Base-by-base conservation (phyloP, 2,888 invertebrate species). In the Hedya salicella region DNA sequence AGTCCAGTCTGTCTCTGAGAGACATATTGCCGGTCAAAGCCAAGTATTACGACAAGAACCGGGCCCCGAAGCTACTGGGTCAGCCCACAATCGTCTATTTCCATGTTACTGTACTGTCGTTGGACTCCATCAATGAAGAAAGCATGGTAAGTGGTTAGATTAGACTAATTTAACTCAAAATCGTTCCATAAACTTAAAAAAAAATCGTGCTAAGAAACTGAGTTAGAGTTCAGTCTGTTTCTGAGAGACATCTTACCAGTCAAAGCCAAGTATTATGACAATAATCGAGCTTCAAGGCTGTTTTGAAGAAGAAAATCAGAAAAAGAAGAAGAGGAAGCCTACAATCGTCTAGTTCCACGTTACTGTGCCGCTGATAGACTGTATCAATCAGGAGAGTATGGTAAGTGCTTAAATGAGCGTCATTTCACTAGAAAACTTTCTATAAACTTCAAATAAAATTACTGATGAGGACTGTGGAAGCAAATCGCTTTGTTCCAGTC, bases 321-420 rank as follows among this genome's bases (percentile, higher is more conserved):
- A n/a, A n/a, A n/a, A n/a, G n/a, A n/a, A n/a, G n/a, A n/a, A n/a
- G 76, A 97, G 97, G 0, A 96, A 97, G 82, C 96, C 97, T 2
- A 98, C 97, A 0, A 94, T 97, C 50, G 97, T 97, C 42, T 97
- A 97, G 84, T 98, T 97, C 80, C 97, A 97, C 81, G 97, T 97
- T 56, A 97, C 97, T 8, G 97, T 97, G 1, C 91, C 97, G 68
- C 97, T 97, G 53, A 89, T 98, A 73, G 98, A 98, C 90, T 98
- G 98, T 14, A 98, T 98, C 72, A 97, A 98, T 81, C 98, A 98
- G 85, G 97, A 98, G 86, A 97, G 97, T 49, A 98, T 98, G 98
- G 97, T 96, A 85, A 87, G 89, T 75, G 3, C 1, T 3, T 40
- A n/a, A n/a, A n/a, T n/a, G n/a, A n/a, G n/a, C n/a, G n/a, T n/a